Evolutionary conservation across 2,888 invertebrate species (phyloP).

Genomic region (Temnothorax rugatulus): DNA sequence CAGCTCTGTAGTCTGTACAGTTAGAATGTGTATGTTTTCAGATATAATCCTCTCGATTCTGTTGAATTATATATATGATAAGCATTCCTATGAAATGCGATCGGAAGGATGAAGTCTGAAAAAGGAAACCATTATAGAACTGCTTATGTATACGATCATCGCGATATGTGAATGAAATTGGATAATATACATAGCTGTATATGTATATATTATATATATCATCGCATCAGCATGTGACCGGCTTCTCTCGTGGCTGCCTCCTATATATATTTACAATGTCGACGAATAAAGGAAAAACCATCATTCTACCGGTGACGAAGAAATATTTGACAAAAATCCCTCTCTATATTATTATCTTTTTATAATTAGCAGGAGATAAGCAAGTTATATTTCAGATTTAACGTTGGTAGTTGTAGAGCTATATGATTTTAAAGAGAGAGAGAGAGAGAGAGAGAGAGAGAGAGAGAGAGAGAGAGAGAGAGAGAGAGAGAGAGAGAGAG

Average conservation of each 20-base stretch:
- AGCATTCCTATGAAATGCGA: background rate
- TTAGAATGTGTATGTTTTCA: conserved; percentile 3
- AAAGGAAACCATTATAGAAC: background rate
- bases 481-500: too few relatives aligned
- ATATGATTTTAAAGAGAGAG: background rate
- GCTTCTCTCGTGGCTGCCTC: conserved; percentile 43
- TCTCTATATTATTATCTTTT: background rate
- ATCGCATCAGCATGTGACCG: conserved; percentile 22
- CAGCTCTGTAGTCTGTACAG: background rate
- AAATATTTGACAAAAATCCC: conserved; percentile 12
- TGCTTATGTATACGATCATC: conserved; percentile 22
- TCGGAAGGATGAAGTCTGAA: conserved; percentile 15
- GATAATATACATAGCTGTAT: conserved; percentile 75
- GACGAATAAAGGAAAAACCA: conserved; percentile 46
- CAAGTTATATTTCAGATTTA: background rate
- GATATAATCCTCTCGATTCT: background rate
- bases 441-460: too few relatives aligned
- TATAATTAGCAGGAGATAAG: background rate
- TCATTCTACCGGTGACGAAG: conserved; percentile 19
- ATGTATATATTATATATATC: conserved; percentile 1
- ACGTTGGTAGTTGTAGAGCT: background rate
- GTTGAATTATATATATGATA: conserved; percentile 6
- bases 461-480: too few relatives aligned
- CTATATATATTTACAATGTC: conserved; percentile 43
- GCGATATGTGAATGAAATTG: conserved; percentile 77